A percentile compares a stretch with the other conserved stretches of the same genome.
Evolutionary conservation across 2,113 vertebrate species (phyloP).

Genomic region (Columba livia): DNA sequence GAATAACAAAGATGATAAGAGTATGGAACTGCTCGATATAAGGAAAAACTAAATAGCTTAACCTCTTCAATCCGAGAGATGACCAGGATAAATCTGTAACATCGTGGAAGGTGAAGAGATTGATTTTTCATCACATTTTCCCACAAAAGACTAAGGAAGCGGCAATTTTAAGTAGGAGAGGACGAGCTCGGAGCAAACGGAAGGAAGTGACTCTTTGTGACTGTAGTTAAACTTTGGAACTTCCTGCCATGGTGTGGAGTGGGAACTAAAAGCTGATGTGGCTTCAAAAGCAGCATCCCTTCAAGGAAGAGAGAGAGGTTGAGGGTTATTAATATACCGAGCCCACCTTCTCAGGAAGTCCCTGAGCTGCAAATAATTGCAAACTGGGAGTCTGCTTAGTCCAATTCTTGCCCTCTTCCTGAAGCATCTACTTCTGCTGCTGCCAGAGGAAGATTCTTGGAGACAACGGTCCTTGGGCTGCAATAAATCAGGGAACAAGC

Average conservation of each 20-base stretch:
- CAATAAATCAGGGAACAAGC: neutral
- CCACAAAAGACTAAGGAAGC: neutral
- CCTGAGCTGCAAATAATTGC: neutral
- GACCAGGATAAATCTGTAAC: neutral
- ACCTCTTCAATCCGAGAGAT: neutral
- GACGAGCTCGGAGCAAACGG: neutral
- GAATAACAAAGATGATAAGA: neutral
- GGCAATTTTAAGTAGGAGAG: neutral
- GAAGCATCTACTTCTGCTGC: neutral
- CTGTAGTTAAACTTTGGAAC: conserved; percentile 41
- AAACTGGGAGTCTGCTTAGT: neutral
- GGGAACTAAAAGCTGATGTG: conserved; percentile 14
- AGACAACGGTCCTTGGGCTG: neutral
- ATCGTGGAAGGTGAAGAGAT: neutral
- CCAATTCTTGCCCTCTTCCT: neutral
- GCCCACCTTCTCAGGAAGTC: conserved; percentile 7
- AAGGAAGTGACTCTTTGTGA: conserved; percentile 40
- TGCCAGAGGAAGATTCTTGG: neutral
- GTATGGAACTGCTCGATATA: neutral
- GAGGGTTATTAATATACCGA: neutral
- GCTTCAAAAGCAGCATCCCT: conserved; percentile 5
- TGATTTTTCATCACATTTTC: neutral
- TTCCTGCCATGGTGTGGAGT: conserved; percentile 17
- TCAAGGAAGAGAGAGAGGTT: neutral
- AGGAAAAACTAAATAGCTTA: neutral